Evolutionary conservation across 1,140 invertebrate genomes (phyloP).

Genomic region (Drosophila kurseongensis): DNA sequence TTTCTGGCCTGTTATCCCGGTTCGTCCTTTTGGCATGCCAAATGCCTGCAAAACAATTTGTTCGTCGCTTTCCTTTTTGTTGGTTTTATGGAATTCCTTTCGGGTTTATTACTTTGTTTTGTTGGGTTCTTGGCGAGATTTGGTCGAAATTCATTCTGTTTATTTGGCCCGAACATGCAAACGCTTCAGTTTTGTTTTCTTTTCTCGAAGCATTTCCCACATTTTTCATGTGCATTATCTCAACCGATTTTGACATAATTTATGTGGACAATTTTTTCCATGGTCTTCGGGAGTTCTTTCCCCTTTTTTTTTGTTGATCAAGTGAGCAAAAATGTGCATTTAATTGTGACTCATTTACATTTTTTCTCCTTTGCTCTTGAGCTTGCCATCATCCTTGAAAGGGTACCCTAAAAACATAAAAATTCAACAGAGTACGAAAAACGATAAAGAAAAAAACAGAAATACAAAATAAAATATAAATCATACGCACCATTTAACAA

Average conservation of each 20-base stretch:
- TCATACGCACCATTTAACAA: conserved; percentile 82
- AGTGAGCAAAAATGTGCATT: conserved; percentile 57
- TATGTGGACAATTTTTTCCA: conserved; percentile 54
- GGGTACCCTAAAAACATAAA: conserved; percentile 22
- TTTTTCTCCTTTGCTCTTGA: conserved; percentile 16
- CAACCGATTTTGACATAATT: conserved; percentile 63
- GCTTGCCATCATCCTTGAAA: conserved; percentile 9
- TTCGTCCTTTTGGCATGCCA: conserved; percentile 57
- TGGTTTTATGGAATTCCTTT: conserved; percentile 67
- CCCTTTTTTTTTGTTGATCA: conserved; percentile 24
- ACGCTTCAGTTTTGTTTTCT: conserved; percentile 35
- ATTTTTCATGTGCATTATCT: conserved; percentile 79
- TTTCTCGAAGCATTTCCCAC: conserved; percentile 57
- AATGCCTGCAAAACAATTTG: conserved; percentile 73
- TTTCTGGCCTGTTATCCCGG: conserved; percentile 54
- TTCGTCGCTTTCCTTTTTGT: conserved; percentile 60
- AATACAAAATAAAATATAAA: conserved; percentile 78
- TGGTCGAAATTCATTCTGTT: conserved; percentile 71
- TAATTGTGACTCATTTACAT: conserved; percentile 62
- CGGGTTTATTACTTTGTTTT: conserved; percentile 72
- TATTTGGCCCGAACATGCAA: conserved; percentile 77
- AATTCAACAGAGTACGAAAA: conserved; percentile 27
- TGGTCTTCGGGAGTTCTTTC: conserved; percentile 10
- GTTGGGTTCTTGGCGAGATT: conserved; percentile 30
- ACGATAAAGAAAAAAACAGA: conserved; percentile 43